Percentiles rank a stretch among this genome's conserved stretches.
phyloP scores from a whole-genome alignment of 1,140 invertebrate genomes.

The Drosophila bocqueti region DNA sequence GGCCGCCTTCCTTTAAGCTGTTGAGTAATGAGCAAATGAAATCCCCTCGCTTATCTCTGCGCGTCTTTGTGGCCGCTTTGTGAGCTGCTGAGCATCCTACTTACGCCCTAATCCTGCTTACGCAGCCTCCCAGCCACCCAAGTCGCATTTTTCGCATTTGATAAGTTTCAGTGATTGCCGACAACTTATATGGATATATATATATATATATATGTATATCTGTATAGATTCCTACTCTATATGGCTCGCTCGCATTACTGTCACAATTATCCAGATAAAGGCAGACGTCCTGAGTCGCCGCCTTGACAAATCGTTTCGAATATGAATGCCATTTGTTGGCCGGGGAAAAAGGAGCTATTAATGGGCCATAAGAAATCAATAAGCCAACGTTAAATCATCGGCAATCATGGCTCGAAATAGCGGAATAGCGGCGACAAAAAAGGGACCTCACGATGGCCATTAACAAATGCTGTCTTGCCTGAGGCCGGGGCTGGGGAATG shows the following conservation, averaged over 20 bases:
- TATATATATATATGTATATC: neutral
- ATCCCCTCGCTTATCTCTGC: constrained; percentile 77
- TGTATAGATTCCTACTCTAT: constrained; percentile 25
- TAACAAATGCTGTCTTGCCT: constrained; percentile 41
- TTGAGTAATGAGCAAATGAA: constrained; percentile 82
- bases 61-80: constrained; percentile 73
- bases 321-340: constrained; percentile 43
- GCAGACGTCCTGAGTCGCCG: constrained; percentile 17
- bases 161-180: constrained; percentile 17
- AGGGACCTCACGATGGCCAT: constrained; percentile 25
- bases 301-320: constrained; percentile 43
- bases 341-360: constrained; percentile 21
- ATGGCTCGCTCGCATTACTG: constrained; percentile 33
- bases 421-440: constrained; percentile 6
- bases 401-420: constrained; percentile 41
- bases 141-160: constrained; percentile 19
- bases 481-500: constrained; percentile 1
- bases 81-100: constrained; percentile 61
- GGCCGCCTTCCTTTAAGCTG: constrained; percentile 54
- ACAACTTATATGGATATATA: constrained; percentile 9
- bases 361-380: constrained; percentile 53
- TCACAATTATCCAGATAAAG: constrained; percentile 50
- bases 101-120: constrained; percentile 60
- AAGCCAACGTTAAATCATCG: constrained; percentile 44
- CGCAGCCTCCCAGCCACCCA: constrained; percentile 1